Evolutionary conservation across 2,797 vertebrate genomes (phyloP).

Genomic region (Hoplostethus atlanticus): DNA sequence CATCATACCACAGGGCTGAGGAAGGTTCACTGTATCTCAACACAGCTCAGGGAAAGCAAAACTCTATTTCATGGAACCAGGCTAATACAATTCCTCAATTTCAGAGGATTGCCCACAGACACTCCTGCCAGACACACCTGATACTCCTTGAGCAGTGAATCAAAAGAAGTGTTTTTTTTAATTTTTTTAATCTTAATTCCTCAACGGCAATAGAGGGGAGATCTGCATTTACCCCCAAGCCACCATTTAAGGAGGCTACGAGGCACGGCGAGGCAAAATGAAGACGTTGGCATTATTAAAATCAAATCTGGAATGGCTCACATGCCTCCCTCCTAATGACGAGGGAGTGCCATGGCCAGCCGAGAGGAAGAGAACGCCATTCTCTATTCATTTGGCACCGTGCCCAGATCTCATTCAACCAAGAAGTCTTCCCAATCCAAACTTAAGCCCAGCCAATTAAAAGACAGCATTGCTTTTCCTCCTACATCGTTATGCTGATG

Average conservation of each 20-base stretch:
- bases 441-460: constrained; percentile 91
- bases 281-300: constrained; percentile 96
- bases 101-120: constrained; percentile 80
- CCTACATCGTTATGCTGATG: constrained; percentile 73
- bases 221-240: constrained; percentile 83
- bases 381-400: constrained; percentile 95
- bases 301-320: constrained; percentile 92
- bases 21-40: constrained; percentile 74
- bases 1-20: constrained; percentile 48
- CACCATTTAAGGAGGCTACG: constrained; percentile 88
- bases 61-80: constrained; percentile 65
- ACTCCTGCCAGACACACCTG: constrained; percentile 85
- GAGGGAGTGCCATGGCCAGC: constrained; percentile 90
- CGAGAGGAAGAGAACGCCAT: constrained; percentile 91
- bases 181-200: constrained; percentile 71
- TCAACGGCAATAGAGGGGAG: constrained; percentile 78
- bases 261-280: constrained; percentile 88
- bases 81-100: constrained; percentile 74
- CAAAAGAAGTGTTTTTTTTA: constrained; percentile 78
- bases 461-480: constrained; percentile 83
- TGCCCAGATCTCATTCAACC: constrained; percentile 97
- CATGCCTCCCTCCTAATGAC: constrained; percentile 92
- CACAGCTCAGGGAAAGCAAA: constrained; percentile 42
- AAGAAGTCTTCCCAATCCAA: constrained; percentile 93
- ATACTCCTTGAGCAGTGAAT: constrained; percentile 84